These are phyloP conservation scores for Microdon myrmicae DNA, from an alignment of 2,888 invertebrate genomes.

Conservation along the genomic window DNA sequence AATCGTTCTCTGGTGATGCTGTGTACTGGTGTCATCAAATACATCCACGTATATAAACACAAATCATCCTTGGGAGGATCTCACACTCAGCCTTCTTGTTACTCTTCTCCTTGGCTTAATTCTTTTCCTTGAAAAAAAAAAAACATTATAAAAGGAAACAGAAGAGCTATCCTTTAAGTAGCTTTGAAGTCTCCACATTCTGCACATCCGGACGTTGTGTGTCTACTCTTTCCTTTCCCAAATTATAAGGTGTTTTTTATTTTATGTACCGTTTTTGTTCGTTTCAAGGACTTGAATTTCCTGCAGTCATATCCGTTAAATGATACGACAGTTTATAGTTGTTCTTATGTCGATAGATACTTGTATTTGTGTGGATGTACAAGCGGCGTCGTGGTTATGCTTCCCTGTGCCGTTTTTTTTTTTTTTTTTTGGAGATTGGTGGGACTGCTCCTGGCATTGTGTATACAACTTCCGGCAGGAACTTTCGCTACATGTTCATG, in stretches of 20 bases:
- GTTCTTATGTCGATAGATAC: background rate
- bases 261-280: conserved; percentile 18
- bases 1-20: conserved; percentile 22
- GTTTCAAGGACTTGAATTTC: conserved; percentile 40
- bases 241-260: conserved; percentile 18
- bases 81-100: conserved; percentile 5
- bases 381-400: background rate
- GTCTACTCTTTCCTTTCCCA: background rate
- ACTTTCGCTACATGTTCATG: conserved; percentile 15
- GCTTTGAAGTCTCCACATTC: conserved; percentile 19
- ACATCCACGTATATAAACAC: conserved; percentile 5
- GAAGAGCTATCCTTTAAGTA: conserved; percentile 31
- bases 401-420: conserved; percentile 6
- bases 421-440: background rate
- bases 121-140: conserved; percentile 8
- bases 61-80: conserved; percentile 13
- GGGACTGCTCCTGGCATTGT: conserved; percentile 4
- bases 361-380: background rate
- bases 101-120: conserved; percentile 28
- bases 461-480: conserved; percentile 30
- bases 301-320: conserved; percentile 31
- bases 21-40: conserved; percentile 23
- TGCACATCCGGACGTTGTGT: background rate
- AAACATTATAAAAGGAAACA: too few species aligned
- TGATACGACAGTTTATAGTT: conserved; percentile 30